Percentiles rank a stretch among this genome's conserved stretches.
phyloP scores from a whole-genome alignment of 2,888 invertebrate species.

The Branchellion lobata region DNA sequence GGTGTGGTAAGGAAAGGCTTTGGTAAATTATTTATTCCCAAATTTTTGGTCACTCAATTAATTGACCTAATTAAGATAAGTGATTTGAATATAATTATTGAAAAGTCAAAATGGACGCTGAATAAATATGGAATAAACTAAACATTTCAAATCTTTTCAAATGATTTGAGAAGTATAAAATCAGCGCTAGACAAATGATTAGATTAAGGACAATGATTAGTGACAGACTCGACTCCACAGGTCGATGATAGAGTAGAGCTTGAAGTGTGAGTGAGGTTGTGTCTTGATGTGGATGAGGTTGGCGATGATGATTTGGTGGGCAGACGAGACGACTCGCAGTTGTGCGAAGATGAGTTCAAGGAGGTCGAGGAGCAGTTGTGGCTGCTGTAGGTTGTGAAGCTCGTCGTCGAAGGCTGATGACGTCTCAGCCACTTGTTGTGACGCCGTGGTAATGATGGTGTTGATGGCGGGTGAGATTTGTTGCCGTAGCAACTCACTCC shows the following conservation, averaged over 20 bases:
- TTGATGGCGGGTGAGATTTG: conserved; percentile 80
- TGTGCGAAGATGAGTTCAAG: conserved; percentile 77
- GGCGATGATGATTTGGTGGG: conserved; percentile 71
- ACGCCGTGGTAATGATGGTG: conserved; percentile 76
- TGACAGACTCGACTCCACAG: conserved; percentile 90
- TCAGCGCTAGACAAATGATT: no score
- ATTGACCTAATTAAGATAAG: no score
- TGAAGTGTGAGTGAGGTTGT: conserved; percentile 48
- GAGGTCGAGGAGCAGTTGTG: conserved; percentile 65
- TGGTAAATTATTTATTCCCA: no score
- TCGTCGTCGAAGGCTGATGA: conserved; percentile 58
- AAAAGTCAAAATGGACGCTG: no score
- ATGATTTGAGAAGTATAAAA: no score
- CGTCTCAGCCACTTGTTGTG: conserved; percentile 70
- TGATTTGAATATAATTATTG: no score
- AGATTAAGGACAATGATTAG: no score
- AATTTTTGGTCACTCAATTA: no score
- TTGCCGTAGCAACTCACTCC: conserved; percentile 79
- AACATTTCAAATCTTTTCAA: no score
- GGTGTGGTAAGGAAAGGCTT: no score
- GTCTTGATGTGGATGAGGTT: conserved; percentile 58
- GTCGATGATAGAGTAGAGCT: conserved; percentile 73
- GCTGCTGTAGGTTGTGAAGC: conserved; percentile 57
- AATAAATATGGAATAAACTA: no score
- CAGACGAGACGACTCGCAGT: conserved; percentile 77